Evolutionary conservation across 2,888 invertebrate genomes (phyloP), one percentile per base, ranked within the genome.

Genomic region (Dromius quadrimaculatus): DNA sequence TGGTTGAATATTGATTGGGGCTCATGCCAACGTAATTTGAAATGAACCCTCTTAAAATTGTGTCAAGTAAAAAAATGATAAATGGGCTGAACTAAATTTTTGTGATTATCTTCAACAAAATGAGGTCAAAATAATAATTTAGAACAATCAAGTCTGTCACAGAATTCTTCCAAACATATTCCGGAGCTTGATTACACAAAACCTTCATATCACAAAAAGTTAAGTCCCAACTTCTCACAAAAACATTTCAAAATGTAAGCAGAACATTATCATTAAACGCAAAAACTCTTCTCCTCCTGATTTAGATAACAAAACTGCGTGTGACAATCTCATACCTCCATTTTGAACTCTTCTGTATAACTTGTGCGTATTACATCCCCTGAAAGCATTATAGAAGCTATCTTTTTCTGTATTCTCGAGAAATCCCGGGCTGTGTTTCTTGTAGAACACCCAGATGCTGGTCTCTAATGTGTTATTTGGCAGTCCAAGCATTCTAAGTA

Each of bases 401-500:
- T 54, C 28, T 28, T 54, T 23, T 6, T 22, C 28, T 23, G n/a
- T 28, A 13, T 23, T 28, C 28, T 6, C 23, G 45, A 45, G 47
- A 54, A 54, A 54, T 54, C 50, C 50, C 28, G 28, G 11, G 50
- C 11, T 36, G 59, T 19, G 19, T 59, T 59, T 59, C 59, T 59
- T 59, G 59, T 36, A 47, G 28, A 43, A 32, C 38, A 68, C 59
- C 68, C 15, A 38, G 50, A 41, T 41, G 41, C 22, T 32, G 54
- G 38, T 23, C 59, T 45, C 59, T 68, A 68, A 68, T 68, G 68
- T 68, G 68, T 68, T 68, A 68, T 59, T 68, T 19, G 68, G 68
- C 68, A 68, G 68, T 68, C 68, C 23, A 68, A 23, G 68, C 59
- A 68, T 68, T 22, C 68, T 68, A 68, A 68, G 68, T 68, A 68